These are phyloP conservation scores for Hippocampus barbouri DNA, from an alignment of 2,113 vertebrate species.

Conservation along the genomic window DNA sequence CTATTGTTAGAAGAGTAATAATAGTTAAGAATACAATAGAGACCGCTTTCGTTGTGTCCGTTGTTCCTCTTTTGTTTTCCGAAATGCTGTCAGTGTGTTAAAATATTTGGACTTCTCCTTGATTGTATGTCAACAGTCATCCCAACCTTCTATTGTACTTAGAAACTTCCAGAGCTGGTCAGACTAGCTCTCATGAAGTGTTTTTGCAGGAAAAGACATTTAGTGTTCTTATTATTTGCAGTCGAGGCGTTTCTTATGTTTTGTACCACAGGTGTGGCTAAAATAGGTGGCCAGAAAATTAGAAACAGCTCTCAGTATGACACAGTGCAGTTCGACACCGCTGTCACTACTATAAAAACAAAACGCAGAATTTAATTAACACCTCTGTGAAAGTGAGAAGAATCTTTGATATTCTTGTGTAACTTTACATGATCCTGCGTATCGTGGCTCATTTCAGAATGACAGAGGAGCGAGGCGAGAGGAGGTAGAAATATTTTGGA, in stretches of 20 bases:
- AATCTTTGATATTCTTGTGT: no score
- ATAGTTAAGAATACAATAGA: neutral
- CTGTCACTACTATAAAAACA: no score
- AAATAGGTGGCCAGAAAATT: neutral
- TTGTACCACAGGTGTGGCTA: neutral
- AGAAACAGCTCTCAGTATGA: neutral
- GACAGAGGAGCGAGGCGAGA: no score
- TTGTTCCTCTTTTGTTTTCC: slow-evolving; percentile 4
- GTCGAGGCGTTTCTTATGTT: neutral
- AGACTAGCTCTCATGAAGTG: neutral
- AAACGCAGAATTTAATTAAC: no score
- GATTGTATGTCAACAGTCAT: neutral
- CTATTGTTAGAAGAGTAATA: neutral
- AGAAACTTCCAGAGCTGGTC: neutral
- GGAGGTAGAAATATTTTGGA: no score
- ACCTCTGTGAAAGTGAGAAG: no score
- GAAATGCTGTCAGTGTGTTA: neutral
- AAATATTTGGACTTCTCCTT: neutral
- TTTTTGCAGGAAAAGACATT: neutral
- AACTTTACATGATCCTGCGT: no score
- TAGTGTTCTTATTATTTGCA: neutral
- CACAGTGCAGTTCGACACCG: neutral
- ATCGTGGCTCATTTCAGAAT: no score
- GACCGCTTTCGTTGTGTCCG: neutral
- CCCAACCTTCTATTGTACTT: neutral